Evolutionary conservation across 2,888 invertebrate genomes (phyloP).

Genomic region (Drosophila formosana): DNA sequence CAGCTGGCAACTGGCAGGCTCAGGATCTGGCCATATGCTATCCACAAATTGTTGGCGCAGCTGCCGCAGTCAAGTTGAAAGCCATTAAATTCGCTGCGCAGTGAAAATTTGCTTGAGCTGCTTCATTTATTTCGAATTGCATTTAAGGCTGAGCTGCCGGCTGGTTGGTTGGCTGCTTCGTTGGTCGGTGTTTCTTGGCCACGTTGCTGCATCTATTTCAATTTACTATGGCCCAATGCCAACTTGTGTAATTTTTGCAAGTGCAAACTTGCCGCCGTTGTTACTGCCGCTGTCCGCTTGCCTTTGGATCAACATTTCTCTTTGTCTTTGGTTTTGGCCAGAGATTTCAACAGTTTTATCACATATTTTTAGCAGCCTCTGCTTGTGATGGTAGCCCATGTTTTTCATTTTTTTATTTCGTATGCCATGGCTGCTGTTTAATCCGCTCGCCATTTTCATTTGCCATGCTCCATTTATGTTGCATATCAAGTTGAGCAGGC

Average conservation of each 20-base stretch:
- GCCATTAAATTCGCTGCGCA: constrained; percentile 63
- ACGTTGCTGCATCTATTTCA: constrained; percentile 64
- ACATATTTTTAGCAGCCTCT: constrained; percentile 35
- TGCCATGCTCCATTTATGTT: constrained; percentile 65
- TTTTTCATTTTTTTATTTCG: constrained; percentile 9
- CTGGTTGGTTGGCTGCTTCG: constrained; percentile 1
- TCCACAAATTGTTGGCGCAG: constrained; percentile 52
- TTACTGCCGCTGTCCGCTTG: constrained; percentile 28
- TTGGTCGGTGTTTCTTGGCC: constrained; percentile 43
- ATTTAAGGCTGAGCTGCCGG: constrained; percentile 54
- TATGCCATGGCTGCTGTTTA: constrained; percentile 43
- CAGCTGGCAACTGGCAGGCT: constrained; percentile 24
- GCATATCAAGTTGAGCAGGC: constrained; percentile 49
- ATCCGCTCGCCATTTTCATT: constrained; percentile 69
- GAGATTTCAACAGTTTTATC: constrained; percentile 57
- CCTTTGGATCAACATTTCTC: constrained; percentile 68
- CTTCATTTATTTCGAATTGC: constrained; percentile 68
- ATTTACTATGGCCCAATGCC: constrained; percentile 72
- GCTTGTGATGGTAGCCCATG: constrained; percentile 2
- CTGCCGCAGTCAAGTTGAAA: constrained; percentile 63
- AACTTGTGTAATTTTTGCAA: constrained; percentile 56
- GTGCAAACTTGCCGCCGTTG: constrained; percentile 14
- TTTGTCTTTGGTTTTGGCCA: constrained; percentile 60
- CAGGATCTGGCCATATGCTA: constrained; percentile 50
- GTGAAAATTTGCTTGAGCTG: constrained; percentile 61